Conservation (phyloP, 2,888 invertebrate genomes). For the Teleogryllus oceanicus region DNA sequence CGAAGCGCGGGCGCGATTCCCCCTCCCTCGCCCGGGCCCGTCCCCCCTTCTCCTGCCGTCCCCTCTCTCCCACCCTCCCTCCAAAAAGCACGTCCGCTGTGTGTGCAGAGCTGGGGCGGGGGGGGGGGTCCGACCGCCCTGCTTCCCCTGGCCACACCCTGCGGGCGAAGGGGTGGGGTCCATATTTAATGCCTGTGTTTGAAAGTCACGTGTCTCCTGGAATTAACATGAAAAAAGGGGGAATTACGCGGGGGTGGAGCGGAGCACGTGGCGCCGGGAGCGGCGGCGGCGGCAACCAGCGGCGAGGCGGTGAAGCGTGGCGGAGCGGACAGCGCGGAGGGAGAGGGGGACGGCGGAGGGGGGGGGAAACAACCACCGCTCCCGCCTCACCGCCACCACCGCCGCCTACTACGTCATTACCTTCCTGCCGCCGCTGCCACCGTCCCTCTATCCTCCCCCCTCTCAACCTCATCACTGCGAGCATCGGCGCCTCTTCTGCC, state of each 20-base stretch:
- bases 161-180: neutral
- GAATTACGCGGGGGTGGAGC: neutral
- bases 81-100: neutral
- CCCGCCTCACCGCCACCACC: too few relatives aligned
- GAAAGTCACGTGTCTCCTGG: slow-evolving; percentile 18
- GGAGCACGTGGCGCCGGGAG: neutral
- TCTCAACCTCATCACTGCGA: neutral
- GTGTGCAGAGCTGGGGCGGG: neutral
- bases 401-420: too few relatives aligned
- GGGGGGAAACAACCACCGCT: neutral
- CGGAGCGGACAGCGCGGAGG: neutral
- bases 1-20: neutral
- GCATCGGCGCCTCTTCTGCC: neutral
- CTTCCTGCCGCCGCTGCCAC: too few relatives aligned
- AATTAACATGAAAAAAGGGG: slow-evolving; percentile 11
- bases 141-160: neutral
- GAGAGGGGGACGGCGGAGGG: too few relatives aligned
- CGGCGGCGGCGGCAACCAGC: neutral
- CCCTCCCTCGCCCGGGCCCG: neutral
- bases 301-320: neutral
- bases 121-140: neutral
- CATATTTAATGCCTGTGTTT: slow-evolving; percentile 6
- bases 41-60: neutral
- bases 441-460: neutral
- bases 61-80: neutral